These are phyloP conservation scores for Smittia sp. DNA, from an alignment of 2,888 invertebrate genomes.

Conservation along the genomic window DNA sequence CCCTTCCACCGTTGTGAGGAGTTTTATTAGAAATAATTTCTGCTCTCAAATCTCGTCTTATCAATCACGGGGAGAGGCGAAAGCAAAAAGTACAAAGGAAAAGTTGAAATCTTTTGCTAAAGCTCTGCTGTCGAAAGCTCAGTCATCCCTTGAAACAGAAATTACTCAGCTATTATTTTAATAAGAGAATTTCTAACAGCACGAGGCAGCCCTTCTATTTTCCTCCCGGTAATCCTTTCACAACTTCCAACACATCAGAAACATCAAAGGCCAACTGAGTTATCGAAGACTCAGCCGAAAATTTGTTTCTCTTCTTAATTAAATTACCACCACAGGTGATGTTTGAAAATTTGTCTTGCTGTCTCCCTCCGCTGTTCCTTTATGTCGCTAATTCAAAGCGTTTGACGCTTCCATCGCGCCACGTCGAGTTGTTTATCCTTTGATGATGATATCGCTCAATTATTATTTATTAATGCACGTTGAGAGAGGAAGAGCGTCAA, in stretches of 20 bases:
- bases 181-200: neutral
- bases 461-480: slow-evolving; percentile 11
- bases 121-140: neutral
- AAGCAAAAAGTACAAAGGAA: neutral
- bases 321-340: slow-evolving; percentile 34
- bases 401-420: neutral
- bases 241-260: slow-evolving; percentile 19
- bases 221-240: neutral
- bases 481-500: neutral
- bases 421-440: slow-evolving; percentile 1
- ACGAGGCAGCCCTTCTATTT: neutral
- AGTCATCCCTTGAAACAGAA: neutral
- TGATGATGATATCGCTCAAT: slow-evolving; percentile 17
- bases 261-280: slow-evolving; percentile 12
- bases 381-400: neutral
- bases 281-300: slow-evolving; percentile 11
- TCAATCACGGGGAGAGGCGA: slow-evolving; percentile 1
- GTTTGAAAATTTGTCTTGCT: slow-evolving; percentile 10
- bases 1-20: neutral
- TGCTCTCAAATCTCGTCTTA: neutral
- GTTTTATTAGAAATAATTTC: neutral
- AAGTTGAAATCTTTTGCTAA: slow-evolving; percentile 1
- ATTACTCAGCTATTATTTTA: slow-evolving; percentile 4
- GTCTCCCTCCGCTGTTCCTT: neutral
- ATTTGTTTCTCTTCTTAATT: slow-evolving; percentile 27